Percentiles rank a stretch among this genome's conserved stretches.
phyloP scores from a whole-genome alignment of 2,797 vertebrate species.

The Sebastolobus alascanus region DNA sequence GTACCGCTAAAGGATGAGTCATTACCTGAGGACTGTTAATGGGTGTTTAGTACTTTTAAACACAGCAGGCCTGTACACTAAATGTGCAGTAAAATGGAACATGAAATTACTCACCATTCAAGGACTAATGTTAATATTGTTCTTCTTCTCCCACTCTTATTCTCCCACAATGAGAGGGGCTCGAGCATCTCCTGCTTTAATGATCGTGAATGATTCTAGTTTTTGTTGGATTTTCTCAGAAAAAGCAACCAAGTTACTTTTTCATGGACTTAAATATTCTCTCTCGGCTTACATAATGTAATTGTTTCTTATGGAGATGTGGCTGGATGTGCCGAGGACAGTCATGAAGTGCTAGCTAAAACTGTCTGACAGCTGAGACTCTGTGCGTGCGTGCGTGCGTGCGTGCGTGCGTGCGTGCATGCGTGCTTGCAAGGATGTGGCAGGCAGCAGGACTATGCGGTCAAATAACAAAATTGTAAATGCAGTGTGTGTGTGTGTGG shows the following conservation, averaged over 20 bases:
- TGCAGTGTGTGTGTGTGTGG: too few relatives aligned
- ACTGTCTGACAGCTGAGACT: slow-evolving; percentile 9
- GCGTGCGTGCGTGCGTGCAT: neutral
- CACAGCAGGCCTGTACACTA: neutral
- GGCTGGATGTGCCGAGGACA: slow-evolving; percentile 17
- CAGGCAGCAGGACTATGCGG: slow-evolving; percentile 3
- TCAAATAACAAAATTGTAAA: slow-evolving; percentile 3
- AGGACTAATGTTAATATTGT: neutral
- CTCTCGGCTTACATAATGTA: slow-evolving; percentile 18
- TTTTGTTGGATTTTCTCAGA: slow-evolving; percentile 3
- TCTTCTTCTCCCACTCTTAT: slow-evolving; percentile 3
- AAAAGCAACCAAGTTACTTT: neutral
- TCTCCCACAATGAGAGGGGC: neutral
- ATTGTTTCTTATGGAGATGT: slow-evolving; percentile 38
- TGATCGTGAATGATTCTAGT: slow-evolving; percentile 1
- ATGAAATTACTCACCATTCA: slow-evolving; percentile 12
- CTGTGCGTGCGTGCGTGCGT: neutral
- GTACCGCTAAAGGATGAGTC: slow-evolving; percentile 43
- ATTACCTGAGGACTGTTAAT: slow-evolving; percentile 48
- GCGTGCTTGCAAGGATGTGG: slow-evolving; percentile 2
- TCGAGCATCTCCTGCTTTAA: neutral
- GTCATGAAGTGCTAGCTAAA: neutral
- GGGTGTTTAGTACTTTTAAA: slow-evolving; percentile 17
- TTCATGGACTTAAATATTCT: neutral
- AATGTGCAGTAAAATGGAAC: slow-evolving; percentile 17